Evolutionary conservation across 2,797 vertebrate genomes (phyloP), one percentile per base, ranked within the genome.

Genomic region (Caiman crocodilus): DNA sequence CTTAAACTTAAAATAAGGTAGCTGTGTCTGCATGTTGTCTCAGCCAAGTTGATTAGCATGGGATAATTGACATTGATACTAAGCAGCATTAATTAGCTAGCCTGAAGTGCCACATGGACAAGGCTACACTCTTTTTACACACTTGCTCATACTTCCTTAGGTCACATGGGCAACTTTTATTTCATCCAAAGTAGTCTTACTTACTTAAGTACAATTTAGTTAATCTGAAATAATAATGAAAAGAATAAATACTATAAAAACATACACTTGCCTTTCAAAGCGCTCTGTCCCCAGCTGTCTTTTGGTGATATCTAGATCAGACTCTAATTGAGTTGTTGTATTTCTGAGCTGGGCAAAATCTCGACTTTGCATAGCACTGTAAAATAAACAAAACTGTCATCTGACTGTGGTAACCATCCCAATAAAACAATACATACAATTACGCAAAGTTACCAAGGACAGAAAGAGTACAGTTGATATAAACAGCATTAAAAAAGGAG

Each of bases 271-370:
- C 98, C 98, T 98, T 96, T 98, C 98, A 94, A 98, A 98, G n/a
- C 93, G 88, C 85, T 98, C 98, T 17, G 96, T 98, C 58, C 95
- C 96, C 74, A 99, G 97, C 76, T 98, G 98, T 85, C 97, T 97
- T 96, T 97, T 98, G 71, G 98, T 98, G 92, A 98, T 97, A 93
- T 96, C 98, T 76, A 98, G 96, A 89, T 98, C 98, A 42, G 96
- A 94, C 93, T 98, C 97, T 74, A 98, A 82, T 60, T 98, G 97
- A 42, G 97, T 94, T 60, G 97, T 90, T 26, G 97, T 98, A 3
- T 97, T 98, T 95, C 96, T 98, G 85, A 98, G 95, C 85, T 98
- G 98, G 78, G 97, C 96, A 92, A 98, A 96, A 71, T 98, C 98
- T 93, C 88, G 96, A 80, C 92, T 97, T 81, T 98, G 97, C 76